phyloP scores from a whole-genome alignment of 1,140 invertebrate genomes.

The Tetramorium alpestre region DNA sequence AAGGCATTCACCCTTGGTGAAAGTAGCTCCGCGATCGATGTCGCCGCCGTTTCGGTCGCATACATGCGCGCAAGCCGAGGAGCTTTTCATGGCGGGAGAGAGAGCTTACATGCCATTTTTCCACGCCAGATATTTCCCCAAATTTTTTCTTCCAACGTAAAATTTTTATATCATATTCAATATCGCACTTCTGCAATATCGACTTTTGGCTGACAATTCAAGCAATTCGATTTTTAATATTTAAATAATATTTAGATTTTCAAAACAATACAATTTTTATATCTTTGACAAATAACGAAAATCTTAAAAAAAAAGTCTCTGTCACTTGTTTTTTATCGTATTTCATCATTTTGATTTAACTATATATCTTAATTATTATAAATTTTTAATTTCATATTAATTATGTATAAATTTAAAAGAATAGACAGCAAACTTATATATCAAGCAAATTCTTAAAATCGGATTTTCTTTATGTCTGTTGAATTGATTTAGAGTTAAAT shows the following conservation, averaged over 20 bases:
- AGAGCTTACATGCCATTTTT: constrained; percentile 41
- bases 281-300: not conserved
- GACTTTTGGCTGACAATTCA: not conserved
- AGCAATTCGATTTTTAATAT: not conserved
- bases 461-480: not conserved
- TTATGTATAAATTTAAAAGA: not conserved
- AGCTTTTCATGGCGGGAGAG: constrained; percentile 22
- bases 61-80: not conserved
- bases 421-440: not conserved
- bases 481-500: not conserved
- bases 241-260: not conserved
- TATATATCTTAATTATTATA: not conserved
- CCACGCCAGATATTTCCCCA: not conserved
- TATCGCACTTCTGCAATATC: not conserved
- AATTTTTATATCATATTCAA: not conserved
- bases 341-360: not conserved
- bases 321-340: not conserved
- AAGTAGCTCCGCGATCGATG: constrained; percentile 77
- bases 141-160: not conserved
- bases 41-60: constrained; percentile 60
- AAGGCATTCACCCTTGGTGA: constrained; percentile 80
- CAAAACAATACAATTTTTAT: not conserved
- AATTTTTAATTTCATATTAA: no score
- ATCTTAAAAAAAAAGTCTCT: not conserved
- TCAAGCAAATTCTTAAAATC: not conserved